Conservation (phyloP, 2,888 invertebrate genomes). For the Thymelicus sylvestris region DNA sequence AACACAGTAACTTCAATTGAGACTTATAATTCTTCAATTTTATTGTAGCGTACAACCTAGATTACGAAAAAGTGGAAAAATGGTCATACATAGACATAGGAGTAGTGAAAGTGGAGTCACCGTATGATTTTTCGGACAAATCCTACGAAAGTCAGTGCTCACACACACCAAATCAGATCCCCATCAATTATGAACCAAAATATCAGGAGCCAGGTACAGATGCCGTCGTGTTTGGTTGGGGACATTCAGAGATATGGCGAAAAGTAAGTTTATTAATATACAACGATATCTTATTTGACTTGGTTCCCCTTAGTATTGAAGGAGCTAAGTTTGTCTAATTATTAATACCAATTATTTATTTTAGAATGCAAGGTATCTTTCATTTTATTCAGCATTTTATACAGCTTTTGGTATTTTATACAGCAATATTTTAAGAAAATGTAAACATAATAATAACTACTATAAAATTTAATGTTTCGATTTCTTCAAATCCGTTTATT, state of each 20-base stretch:
- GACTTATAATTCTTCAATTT: neutral
- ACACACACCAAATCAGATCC: conserved; percentile 46
- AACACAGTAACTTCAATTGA: too few relatives aligned
- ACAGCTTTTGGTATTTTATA: too few relatives aligned
- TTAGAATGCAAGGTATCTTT: too few relatives aligned
- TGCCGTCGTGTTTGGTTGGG: conserved; percentile 51
- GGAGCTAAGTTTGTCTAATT: too few relatives aligned
- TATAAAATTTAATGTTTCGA: too few relatives aligned
- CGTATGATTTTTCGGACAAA: conserved; percentile 46
- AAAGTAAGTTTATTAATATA: conserved; percentile 45
- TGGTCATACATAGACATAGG: conserved; percentile 59
- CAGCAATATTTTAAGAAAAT: too few relatives aligned
- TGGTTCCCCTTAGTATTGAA: too few relatives aligned
- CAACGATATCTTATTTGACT: neutral
- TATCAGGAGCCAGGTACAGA: conserved; percentile 45
- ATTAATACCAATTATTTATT: too few relatives aligned
- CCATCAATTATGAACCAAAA: conserved; percentile 49
- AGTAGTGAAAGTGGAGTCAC: conserved; percentile 53
- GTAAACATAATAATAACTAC: too few relatives aligned
- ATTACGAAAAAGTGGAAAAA: conserved; percentile 48
- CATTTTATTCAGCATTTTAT: too few relatives aligned
- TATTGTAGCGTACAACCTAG: conserved; percentile 52
- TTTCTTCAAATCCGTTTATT: too few relatives aligned
- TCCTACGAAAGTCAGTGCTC: conserved; percentile 44
- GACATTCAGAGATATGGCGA: conserved; percentile 48